Conservation (phyloP, 2,888 invertebrate genomes). For the Chrysina gloriosa region DNA sequence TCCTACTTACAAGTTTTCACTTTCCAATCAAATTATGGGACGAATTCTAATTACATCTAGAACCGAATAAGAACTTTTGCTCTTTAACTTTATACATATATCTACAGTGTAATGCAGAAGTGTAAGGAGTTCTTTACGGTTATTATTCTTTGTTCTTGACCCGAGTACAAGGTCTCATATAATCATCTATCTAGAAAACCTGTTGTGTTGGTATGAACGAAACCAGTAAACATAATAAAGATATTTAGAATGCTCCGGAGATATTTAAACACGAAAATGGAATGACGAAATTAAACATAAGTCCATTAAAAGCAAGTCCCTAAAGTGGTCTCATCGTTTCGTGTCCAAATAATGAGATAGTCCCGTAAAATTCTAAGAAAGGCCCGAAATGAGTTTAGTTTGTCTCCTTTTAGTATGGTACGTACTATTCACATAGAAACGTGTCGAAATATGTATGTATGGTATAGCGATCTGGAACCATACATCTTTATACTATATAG, state of each 20-base stretch:
- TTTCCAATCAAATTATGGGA: neutral
- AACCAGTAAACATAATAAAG: conserved; percentile 25
- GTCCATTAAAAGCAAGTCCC: neutral
- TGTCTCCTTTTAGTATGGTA: neutral
- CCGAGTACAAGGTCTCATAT: conserved; percentile 9
- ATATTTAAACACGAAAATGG: conserved; percentile 24
- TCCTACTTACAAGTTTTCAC: neutral
- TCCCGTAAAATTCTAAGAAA: conserved; percentile 4
- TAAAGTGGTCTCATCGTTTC: conserved; percentile 7
- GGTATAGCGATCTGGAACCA: no score
- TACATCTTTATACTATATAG: no score
- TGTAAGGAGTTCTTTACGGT: conserved; percentile 17
- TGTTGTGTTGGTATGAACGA: conserved; percentile 4
- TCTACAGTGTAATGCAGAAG: neutral
- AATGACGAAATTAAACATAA: conserved; percentile 6
- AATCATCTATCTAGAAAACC: conserved; percentile 22
- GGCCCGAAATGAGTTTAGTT: conserved; percentile 1
- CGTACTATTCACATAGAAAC: neutral
- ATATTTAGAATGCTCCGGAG: conserved; percentile 12
- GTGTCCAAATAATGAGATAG: conserved; percentile 5
- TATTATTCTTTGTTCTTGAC: conserved; percentile 28
- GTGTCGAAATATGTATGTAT: neutral
- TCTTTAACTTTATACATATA: neutral
- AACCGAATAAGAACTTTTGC: neutral
- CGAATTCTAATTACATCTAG: neutral